Evolutionary conservation across 2,888 invertebrate species (phyloP), one percentile per base, ranked within the genome.

Genomic region (Nomada hirtipes): DNA sequence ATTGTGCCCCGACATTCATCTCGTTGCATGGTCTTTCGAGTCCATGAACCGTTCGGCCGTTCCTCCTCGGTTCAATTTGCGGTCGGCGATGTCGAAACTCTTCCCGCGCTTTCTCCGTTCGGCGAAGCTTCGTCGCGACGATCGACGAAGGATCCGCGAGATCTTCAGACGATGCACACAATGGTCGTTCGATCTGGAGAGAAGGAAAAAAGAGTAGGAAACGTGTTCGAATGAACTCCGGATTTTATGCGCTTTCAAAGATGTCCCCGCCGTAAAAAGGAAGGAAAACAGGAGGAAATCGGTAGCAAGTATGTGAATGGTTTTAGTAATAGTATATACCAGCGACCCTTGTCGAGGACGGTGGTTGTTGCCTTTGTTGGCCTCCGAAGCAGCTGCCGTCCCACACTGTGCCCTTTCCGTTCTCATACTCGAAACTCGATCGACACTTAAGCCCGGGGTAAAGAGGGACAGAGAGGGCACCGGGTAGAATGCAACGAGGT

Each of bases 341-440:
- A 74, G 65, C 76, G 59, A 68, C 26, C 47, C 67, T 36, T 64
- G 76, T 47, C 57, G 63, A 59, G 53, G 52, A 57, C 80, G 77
- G 84, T 84, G 79, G 88, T 85, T 86, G 88, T 82, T 85, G 88
- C 89, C 90, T 91, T 91, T 90, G 91, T 91, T 91, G 88, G 84
- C 68, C 86, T 87, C 85, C 79, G 87, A 82, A 87, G 91, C 91
- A 90, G 91, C 91, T 91, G 91, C 89, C 89, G 90, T 86, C 88
- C 90, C 87, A 89, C 90, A 89, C 89, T 89, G 87, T 89, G 89
- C 89, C 89, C 90, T 90, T 92, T 92, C 92, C 92, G 92, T 93
- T 93, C 93, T 92, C 93, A 92, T 92, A 88, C 91, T 89, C 90
- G 91, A 93, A 93, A 93, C 92, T 92, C 90, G 92, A 93, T 92